Evolutionary conservation across 2,797 vertebrate species (phyloP).

Genomic region (Rhinichthys osculus): DNA sequence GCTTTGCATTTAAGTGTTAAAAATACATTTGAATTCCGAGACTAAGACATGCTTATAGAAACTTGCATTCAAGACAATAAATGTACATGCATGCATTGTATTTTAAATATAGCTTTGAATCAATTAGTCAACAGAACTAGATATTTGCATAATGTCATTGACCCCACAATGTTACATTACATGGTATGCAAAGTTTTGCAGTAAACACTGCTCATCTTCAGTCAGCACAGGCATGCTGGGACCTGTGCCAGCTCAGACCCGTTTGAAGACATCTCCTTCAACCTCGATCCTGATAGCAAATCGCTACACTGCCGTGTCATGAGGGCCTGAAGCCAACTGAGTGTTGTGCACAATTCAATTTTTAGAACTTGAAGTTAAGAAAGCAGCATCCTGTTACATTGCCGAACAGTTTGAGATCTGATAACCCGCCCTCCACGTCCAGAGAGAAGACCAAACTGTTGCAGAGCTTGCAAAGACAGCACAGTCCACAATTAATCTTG

Average conservation of each 20-base stretch:
- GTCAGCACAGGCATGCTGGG: not conserved
- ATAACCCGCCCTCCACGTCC: not conserved
- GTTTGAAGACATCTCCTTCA: not conserved
- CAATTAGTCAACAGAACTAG: not conserved
- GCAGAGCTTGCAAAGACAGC: not conserved
- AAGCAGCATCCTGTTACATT: not conserved
- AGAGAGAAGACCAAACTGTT: not conserved
- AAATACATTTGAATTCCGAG: not conserved
- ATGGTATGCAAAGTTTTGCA: not conserved
- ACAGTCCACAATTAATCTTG: constrained; percentile 4
- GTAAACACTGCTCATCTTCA: not conserved
- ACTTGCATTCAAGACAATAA: not conserved
- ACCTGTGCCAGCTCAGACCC: not conserved
- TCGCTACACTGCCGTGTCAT: not conserved
- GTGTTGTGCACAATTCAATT: not conserved
- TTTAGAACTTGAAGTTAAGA: not conserved
- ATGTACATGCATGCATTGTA: not conserved
- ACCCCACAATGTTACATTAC: not conserved
- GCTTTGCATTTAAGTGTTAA: not conserved
- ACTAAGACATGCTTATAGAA: not conserved
- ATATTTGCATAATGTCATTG: not conserved
- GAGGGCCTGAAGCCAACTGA: not conserved
- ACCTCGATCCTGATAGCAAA: not conserved
- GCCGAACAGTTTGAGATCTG: not conserved
- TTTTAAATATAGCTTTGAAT: not conserved